phyloP scores from a whole-genome alignment of 2,113 vertebrate genomes.

The Alexandromys fortis region DNA sequence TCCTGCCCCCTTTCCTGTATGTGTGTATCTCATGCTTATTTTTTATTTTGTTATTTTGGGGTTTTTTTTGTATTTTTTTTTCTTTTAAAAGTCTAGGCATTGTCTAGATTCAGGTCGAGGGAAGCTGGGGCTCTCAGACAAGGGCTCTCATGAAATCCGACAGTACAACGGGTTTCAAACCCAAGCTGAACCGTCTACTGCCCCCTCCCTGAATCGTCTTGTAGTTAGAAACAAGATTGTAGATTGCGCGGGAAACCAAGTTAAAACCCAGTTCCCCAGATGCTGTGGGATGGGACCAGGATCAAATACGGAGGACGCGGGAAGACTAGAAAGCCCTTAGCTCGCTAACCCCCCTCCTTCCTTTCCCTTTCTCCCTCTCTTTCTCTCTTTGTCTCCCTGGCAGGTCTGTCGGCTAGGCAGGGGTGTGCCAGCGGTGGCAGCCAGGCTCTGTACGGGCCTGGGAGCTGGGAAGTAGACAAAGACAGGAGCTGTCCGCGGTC shows the following conservation, averaged over 20 bases:
- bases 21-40: background rate
- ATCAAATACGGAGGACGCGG: constrained; percentile 47
- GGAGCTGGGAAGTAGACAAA: constrained; percentile 46
- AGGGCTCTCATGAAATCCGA: background rate
- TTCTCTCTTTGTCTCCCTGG: background rate
- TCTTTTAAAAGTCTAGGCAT: background rate
- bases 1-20: background rate
- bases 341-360: background rate
- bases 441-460: fast-evolving
- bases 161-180: constrained; percentile 7
- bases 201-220: fast-evolving
- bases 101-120: background rate
- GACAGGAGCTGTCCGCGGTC: constrained; percentile 80
- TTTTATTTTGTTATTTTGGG: background rate
- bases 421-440: background rate
- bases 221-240: background rate
- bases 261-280: background rate
- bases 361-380: background rate
- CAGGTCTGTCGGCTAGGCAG: constrained; percentile 34
- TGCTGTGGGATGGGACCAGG: background rate
- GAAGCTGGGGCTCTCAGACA: background rate
- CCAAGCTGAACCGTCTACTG: background rate
- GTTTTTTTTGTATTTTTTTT: background rate
- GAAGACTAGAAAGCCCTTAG: background rate
- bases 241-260: background rate